Conservation (phyloP, 1,140 invertebrate species). For the Heliothis virescens region DNA sequence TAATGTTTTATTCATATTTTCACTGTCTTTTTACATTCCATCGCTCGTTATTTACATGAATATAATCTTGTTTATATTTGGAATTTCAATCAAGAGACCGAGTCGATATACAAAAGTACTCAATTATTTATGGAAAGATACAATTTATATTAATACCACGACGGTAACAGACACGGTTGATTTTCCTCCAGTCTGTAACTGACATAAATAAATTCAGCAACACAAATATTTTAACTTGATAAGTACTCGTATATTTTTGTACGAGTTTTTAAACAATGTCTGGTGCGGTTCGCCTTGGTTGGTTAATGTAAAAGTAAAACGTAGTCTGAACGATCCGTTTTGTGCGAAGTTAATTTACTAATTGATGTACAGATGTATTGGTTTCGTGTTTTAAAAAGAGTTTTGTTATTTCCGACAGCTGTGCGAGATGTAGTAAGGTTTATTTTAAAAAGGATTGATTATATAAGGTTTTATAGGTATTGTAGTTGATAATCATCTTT, state of each 20-base stretch:
- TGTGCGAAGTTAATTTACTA: conserved; percentile 47
- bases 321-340: conserved; percentile 29
- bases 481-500: too few relatives aligned
- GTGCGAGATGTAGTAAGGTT: too few relatives aligned
- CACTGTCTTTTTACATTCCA: neutral
- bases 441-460: too few relatives aligned
- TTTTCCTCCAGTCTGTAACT: conserved; percentile 31
- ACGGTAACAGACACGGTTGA: conserved; percentile 16
- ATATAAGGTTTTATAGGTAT: too few relatives aligned
- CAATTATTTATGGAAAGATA: conserved; percentile 17
- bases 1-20: too few relatives aligned
- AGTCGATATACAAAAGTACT: neutral
- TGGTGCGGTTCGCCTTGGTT: neutral
- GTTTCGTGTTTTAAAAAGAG: neutral
- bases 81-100: neutral
- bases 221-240: conserved; percentile 31
- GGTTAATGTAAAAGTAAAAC: conserved; percentile 8
- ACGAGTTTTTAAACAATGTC: conserved; percentile 9
- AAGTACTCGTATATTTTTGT: conserved; percentile 23
- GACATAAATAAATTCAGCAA: conserved; percentile 28
- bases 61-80: neutral
- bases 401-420: neutral
- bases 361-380: conserved; percentile 36
- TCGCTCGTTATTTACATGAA: neutral
- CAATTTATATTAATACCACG: conserved; percentile 24